phyloP scores from a whole-genome alignment of 1,140 invertebrate species.

The Diabrotica virgifera region DNA sequence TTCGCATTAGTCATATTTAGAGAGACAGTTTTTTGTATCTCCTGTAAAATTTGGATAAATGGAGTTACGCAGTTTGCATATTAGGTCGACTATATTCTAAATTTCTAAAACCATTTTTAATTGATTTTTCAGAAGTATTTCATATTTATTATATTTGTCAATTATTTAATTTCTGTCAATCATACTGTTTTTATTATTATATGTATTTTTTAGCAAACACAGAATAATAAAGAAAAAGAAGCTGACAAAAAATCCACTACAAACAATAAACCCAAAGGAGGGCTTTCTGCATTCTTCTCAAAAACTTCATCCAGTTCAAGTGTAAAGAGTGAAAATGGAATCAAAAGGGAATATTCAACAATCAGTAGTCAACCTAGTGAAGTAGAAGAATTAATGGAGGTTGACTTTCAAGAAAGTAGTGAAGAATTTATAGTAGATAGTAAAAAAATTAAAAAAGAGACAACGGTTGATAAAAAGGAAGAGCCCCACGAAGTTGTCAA shows the following conservation, averaged over 20 bases:
- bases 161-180: too few relatives aligned
- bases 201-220: too few relatives aligned
- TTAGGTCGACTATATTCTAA: too few relatives aligned
- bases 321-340: constrained; percentile 5
- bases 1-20: too few relatives aligned
- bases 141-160: too few relatives aligned
- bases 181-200: too few relatives aligned
- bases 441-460: neutral
- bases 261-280: constrained; percentile 14
- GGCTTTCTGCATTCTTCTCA: constrained; percentile 18
- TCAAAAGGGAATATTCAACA: neutral
- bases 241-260: constrained; percentile 5
- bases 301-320: constrained; percentile 5
- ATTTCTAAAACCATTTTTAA: too few relatives aligned
- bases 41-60: too few relatives aligned
- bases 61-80: too few relatives aligned
- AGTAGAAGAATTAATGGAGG: constrained; percentile 16
- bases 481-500: constrained; percentile 10
- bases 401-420: neutral
- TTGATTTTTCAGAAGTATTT: too few relatives aligned
- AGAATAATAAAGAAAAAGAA: neutral
- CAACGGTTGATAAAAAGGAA: constrained; percentile 14
- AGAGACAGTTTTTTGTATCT: too few relatives aligned
- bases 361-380: constrained; percentile 5
- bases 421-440: neutral